Percentiles rank a stretch among this genome's conserved stretches.
These are phyloP conservation scores for Laspeyria flexula DNA, from an alignment of 2,888 invertebrate genomes.

Conservation along the genomic window DNA sequence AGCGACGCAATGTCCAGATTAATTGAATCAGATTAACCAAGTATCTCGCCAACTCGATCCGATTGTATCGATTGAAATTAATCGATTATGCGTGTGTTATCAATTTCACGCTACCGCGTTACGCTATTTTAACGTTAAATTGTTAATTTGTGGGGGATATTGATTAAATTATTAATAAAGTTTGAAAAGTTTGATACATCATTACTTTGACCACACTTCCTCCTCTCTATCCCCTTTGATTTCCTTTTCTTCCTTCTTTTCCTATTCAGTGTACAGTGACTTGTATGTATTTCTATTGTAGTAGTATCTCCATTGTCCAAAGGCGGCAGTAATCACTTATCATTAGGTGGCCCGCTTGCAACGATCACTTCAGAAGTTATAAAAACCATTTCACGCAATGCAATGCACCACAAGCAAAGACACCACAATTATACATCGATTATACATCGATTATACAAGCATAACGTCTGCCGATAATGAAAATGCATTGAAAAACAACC, in stretches of 20 bases:
- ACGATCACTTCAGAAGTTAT: no score
- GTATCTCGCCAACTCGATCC: conserved; percentile 50
- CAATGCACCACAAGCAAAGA: neutral
- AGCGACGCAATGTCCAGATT: conserved; percentile 58
- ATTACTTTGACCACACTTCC: no score
- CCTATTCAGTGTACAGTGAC: no score
- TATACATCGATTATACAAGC: conserved; percentile 6
- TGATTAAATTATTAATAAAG: neutral
- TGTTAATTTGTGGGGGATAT: conserved; percentile 15
- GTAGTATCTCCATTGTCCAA: no score
- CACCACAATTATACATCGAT: neutral
- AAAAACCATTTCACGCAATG: no score
- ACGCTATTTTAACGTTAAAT: conserved; percentile 44
- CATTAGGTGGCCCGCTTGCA: no score
- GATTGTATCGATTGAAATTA: conserved; percentile 50
- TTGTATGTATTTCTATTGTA: no score
- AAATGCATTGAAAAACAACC: conserved; percentile 39
- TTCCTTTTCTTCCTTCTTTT: no score
- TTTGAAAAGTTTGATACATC: no score
- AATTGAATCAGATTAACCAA: conserved; percentile 68
- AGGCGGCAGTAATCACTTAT: no score
- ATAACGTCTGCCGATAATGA: conserved; percentile 38
- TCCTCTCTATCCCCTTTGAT: no score
- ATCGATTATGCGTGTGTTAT: conserved; percentile 44
- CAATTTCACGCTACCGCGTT: conserved; percentile 46